Conservation (phyloP, 2,797 vertebrate species). For the Phylloscopus collybita region DNA sequence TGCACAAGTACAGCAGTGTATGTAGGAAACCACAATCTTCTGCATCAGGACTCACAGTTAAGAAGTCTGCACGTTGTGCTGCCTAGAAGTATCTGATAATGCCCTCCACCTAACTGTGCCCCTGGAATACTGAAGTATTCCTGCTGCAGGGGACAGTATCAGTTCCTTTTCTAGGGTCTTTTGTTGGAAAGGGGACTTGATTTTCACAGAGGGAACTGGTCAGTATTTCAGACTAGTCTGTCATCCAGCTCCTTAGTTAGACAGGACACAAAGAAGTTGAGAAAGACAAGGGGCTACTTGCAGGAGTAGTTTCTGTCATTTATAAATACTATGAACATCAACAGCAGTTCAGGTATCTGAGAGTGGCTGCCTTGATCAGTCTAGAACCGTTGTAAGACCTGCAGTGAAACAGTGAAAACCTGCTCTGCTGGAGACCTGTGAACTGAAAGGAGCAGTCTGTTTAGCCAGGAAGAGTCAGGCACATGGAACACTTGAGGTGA, state of each 20-base stretch:
- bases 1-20: slow-evolving; percentile 56
- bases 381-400: not conserved
- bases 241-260: not conserved
- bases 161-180: not conserved
- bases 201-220: not conserved
- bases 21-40: slow-evolving; percentile 21
- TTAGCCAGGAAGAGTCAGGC: not conserved
- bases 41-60: slow-evolving; percentile 30
- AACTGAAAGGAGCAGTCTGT: not conserved
- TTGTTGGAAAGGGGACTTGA: not conserved
- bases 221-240: not conserved
- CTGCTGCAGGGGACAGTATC: not conserved
- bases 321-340: slow-evolving; percentile 45
- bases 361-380: not conserved
- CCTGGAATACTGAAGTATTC: not conserved
- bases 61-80: not conserved
- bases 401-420: not conserved
- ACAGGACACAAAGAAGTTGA: not conserved
- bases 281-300: not conserved
- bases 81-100: not conserved
- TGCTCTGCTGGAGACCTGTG: not conserved
- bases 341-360: not conserved
- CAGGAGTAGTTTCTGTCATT: not conserved
- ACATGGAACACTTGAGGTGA: not conserved
- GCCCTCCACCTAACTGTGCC: slow-evolving; percentile 1